Conservation (phyloP, 2,113 vertebrate species). For the Xiphophorus hellerii region DNA sequence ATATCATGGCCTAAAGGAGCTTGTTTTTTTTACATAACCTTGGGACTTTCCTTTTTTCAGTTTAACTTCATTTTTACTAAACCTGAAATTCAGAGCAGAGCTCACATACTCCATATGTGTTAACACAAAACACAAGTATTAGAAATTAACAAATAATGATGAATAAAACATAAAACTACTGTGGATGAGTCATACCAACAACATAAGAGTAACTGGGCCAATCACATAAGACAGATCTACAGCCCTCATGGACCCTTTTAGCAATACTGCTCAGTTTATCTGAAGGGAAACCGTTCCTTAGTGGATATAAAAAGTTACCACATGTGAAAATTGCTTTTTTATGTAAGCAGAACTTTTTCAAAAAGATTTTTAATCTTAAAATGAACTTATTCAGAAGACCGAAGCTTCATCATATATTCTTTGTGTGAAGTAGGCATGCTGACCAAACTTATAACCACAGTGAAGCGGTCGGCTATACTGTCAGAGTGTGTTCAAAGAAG, state of each 20-base stretch:
- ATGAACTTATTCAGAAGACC: constrained; percentile 45
- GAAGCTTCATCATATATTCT: constrained; percentile 46
- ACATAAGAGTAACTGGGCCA: constrained; percentile 23
- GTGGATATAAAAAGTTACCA: constrained; percentile 39
- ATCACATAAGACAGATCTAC: constrained; percentile 21
- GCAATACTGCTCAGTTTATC: constrained; percentile 22
- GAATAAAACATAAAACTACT: constrained; percentile 19
- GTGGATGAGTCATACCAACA: constrained; percentile 7
- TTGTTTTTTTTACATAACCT: constrained; percentile 16
- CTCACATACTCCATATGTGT: not conserved
- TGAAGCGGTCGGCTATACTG: constrained; percentile 1
- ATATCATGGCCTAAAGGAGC: not conserved
- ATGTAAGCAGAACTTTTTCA: constrained; percentile 45
- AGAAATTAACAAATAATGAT: constrained; percentile 14
- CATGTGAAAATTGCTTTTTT: constrained; percentile 42
- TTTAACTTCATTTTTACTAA: not conserved
- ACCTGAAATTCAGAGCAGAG: not conserved
- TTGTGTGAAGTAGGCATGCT: constrained; percentile 20
- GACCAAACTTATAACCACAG: constrained; percentile 23
- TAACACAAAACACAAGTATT: not conserved
- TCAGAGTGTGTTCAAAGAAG: constrained; percentile 30
- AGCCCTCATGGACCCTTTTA: constrained; percentile 3
- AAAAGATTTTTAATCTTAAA: constrained; percentile 38
- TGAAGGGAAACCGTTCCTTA: constrained; percentile 19
- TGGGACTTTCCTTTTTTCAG: constrained; percentile 2